Conservation (phyloP, 1,140 invertebrate species). For the Chelonus insularis region DNA sequence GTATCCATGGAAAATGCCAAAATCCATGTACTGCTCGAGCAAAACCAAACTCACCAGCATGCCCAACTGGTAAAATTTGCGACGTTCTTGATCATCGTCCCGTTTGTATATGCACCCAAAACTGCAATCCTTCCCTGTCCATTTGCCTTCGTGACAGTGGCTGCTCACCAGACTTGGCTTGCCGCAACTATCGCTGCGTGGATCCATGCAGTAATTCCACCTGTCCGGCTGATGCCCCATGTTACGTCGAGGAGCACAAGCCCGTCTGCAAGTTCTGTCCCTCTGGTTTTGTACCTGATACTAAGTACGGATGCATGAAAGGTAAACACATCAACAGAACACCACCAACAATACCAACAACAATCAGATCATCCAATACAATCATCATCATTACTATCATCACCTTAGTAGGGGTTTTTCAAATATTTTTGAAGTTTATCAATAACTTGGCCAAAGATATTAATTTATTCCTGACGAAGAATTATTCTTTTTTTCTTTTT, state of each 20-base stretch:
- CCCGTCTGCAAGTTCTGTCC: conserved; percentile 94
- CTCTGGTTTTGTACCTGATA: conserved; percentile 83
- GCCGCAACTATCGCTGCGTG: conserved; percentile 86
- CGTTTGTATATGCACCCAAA: conserved; percentile 82
- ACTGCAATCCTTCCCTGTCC: conserved; percentile 81
- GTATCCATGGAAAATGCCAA: conserved; percentile 77
- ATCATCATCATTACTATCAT: neutral
- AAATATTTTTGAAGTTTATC: too few relatives aligned
- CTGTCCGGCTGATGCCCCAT: conserved; percentile 81
- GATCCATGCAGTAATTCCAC: conserved; percentile 81
- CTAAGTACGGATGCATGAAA: conserved; percentile 91
- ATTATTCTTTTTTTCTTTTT: too few relatives aligned
- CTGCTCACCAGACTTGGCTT: conserved; percentile 81
- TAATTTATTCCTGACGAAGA: too few relatives aligned
- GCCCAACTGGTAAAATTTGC: conserved; percentile 79
- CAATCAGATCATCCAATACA: neutral
- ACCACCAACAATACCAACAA: conserved; percentile 17
- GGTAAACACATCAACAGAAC: conserved; percentile 68
- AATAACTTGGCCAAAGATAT: too few relatives aligned
- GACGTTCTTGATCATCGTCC: conserved; percentile 83
- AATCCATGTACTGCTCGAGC: conserved; percentile 75
- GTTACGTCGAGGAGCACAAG: conserved; percentile 89
- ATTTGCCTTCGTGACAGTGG: conserved; percentile 88
- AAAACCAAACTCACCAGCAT: conserved; percentile 60
- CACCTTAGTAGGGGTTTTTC: too few relatives aligned